Evolutionary conservation across 2,888 invertebrate species (phyloP).

Genomic region (Fabriciana adippe): DNA sequence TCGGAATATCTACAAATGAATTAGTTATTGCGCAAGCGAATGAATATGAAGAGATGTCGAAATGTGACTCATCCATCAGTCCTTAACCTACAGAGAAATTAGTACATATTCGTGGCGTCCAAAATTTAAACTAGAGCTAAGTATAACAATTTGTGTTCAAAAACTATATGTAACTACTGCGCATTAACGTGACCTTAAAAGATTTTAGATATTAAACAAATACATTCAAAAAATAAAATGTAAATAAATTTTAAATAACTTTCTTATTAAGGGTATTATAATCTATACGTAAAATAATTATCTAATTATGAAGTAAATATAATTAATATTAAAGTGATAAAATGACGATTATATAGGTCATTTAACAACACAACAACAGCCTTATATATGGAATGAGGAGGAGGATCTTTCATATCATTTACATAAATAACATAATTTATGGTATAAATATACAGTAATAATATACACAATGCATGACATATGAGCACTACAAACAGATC

Average conservation of each 20-base stretch:
- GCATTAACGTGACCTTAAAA: too few species aligned
- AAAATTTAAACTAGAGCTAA: conserved; percentile 5
- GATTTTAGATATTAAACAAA: too few species aligned
- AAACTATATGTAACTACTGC: not conserved
- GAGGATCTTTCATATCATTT: conserved; percentile 31
- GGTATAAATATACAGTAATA: conserved; percentile 41
- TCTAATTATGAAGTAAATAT: not conserved
- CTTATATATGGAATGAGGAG: conserved; percentile 29
- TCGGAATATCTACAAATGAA: conserved; percentile 3
- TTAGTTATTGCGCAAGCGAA: conserved; percentile 30
- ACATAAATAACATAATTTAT: conserved; percentile 30
- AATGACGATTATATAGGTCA: conserved; percentile 20
- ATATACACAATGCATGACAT: conserved; percentile 45
- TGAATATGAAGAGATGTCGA: conserved; percentile 25
- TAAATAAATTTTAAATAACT: too few species aligned
- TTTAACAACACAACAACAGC: conserved; percentile 31
- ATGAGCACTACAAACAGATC: conserved; percentile 57
- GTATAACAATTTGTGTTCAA: not conserved
- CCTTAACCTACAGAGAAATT: conserved; percentile 38
- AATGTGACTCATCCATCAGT: conserved; percentile 39
- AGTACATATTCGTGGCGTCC: conserved; percentile 24
- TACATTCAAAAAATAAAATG: too few species aligned
- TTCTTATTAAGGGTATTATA: too few species aligned
- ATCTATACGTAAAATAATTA: too few species aligned
- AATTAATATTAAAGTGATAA: not conserved